Conservation (phyloP, 2,113 vertebrate genomes). For the Plotosus lineatus region DNA sequence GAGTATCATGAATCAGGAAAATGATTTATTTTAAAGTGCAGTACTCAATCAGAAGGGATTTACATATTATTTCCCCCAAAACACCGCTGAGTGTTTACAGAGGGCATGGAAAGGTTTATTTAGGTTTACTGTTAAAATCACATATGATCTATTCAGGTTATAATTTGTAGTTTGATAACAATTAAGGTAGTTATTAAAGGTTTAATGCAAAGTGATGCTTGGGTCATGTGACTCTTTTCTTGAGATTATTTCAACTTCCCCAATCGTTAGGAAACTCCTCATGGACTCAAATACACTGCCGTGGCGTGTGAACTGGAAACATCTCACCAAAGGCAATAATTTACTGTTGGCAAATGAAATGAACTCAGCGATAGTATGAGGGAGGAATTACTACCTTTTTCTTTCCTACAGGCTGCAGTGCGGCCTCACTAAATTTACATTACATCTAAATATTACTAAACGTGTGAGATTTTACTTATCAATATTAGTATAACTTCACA, state of each 20-base stretch:
- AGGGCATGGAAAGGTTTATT: neutral
- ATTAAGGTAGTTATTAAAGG: neutral
- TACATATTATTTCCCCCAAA: neutral
- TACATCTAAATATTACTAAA: conserved; percentile 11
- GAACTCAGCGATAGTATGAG: neutral
- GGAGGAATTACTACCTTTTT: conserved; percentile 10
- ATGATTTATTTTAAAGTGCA: neutral
- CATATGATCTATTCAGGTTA: neutral
- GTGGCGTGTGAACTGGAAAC: neutral
- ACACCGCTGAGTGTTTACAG: neutral
- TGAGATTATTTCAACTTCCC: neutral
- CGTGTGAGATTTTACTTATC: conserved; percentile 17
- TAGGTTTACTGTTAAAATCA: neutral
- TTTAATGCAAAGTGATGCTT: neutral
- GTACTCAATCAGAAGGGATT: neutral
- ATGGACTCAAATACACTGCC: neutral
- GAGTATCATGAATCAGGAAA: neutral
- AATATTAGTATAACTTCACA: conserved; percentile 17
- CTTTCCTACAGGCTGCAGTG: neutral
- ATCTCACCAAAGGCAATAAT: neutral
- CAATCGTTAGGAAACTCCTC: neutral
- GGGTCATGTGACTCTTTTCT: neutral
- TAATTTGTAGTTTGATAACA: neutral
- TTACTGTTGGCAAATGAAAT: conserved; percentile 2
- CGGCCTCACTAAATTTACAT: conserved; percentile 7